Conservation (phyloP, 2,888 invertebrate species). For the Monochamus alternatus region DNA sequence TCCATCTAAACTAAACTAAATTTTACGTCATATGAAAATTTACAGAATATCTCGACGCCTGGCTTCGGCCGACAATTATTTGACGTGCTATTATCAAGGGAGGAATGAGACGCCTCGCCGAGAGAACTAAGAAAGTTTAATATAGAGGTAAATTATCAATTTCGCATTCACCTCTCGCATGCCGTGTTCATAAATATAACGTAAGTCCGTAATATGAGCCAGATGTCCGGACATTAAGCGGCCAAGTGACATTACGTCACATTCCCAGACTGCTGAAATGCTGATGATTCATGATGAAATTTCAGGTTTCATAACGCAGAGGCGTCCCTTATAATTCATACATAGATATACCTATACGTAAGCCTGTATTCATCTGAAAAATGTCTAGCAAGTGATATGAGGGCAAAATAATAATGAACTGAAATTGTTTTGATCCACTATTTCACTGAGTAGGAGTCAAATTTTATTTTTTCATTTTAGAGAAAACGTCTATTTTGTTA, state of each 20-base stretch:
- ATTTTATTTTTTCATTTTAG: too few relatives aligned
- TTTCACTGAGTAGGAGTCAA: too few relatives aligned
- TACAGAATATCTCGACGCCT: not conserved
- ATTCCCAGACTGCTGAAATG: slow-evolving; percentile 64
- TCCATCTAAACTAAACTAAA: too few relatives aligned
- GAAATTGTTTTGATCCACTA: too few relatives aligned
- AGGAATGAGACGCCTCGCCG: slow-evolving; percentile 45
- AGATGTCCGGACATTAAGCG: slow-evolving; percentile 64
- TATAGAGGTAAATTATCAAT: slow-evolving; percentile 59
- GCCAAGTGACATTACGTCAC: slow-evolving; percentile 64
- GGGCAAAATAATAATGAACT: too few relatives aligned
- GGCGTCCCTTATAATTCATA: not conserved
- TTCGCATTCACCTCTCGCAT: slow-evolving; percentile 68
- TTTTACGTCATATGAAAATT: too few relatives aligned
- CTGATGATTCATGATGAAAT: slow-evolving; percentile 63
- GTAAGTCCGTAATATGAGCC: slow-evolving; percentile 65
- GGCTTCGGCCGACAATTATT: not conserved
- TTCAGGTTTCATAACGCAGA: slow-evolving; percentile 52
- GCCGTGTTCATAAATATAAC: slow-evolving; percentile 63
- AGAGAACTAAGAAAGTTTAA: slow-evolving; percentile 51
- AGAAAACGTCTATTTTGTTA: too few relatives aligned
- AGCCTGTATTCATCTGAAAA: not conserved
- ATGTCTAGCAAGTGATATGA: too few relatives aligned
- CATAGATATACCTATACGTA: not conserved
- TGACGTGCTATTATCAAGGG: slow-evolving; percentile 41